Evolutionary conservation across 2,888 invertebrate genomes (phyloP), one percentile per base, ranked within the genome.

Genomic region (Tenthredo notha): DNA sequence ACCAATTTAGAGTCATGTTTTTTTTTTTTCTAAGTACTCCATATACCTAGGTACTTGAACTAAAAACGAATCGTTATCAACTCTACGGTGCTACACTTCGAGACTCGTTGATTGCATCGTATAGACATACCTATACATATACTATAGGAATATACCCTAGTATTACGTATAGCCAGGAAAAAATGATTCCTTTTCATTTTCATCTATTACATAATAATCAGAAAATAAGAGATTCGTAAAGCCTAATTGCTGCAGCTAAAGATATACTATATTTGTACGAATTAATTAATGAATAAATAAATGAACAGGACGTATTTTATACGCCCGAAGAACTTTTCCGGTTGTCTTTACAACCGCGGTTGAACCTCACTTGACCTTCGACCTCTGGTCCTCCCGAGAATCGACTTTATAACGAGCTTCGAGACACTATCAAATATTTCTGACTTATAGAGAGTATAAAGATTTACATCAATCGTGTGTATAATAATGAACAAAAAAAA

Each of bases 281-380:
- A 43, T 40, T 0, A 43, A 72, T 21, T 21, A 21, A 21, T 15
- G 29, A 12, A 54, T 54, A 29, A 67, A 67, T 15, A 15, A 67
- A 33, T 18, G 10, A 37, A 33, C 18, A 70, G 33, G 18, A 33
- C 2, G 29, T 18, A 6, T 29, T 10, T 43, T 74, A 40, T 74
- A 40, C 43, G 37, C 40, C 43, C 12, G 40, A n/a, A 12, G 43
- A 43, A 43, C 74, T 74, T 43, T 74, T 74, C 74, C 25, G 74
- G 74, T 74, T 74, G 74, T 43, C 43, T 74, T 74, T 43, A 40
- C 37, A 25, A 5, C 43, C 40, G 18, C 9, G 74, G 43, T 25
- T 74, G 43, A 74, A 43, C 74, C 40, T 74, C 74, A 74, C 74
- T 74, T 74, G 74, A 43, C 74, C 43, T 74, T 74, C 74, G 43